These are phyloP conservation scores for Cordilura impudica DNA, from an alignment of 2,888 invertebrate species.

Conservation along the genomic window DNA sequence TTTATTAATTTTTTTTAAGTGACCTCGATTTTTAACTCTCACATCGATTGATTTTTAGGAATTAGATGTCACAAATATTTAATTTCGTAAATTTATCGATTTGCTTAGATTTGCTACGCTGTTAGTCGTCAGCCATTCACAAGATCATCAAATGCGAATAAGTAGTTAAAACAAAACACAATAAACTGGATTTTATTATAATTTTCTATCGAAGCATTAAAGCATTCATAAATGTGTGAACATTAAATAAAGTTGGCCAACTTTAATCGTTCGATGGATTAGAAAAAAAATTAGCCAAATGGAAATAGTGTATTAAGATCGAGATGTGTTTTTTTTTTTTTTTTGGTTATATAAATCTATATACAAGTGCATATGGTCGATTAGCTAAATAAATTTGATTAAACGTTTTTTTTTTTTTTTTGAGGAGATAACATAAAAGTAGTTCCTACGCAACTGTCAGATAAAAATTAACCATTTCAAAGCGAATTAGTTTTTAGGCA, in stretches of 20 bases:
- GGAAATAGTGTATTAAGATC: too few relatives aligned
- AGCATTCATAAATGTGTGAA: slow-evolving; percentile 8
- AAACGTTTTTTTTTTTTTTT: too few relatives aligned
- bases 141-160: not conserved
- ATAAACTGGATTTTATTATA: slow-evolving; percentile 30
- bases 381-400: too few relatives aligned
- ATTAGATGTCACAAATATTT: not conserved
- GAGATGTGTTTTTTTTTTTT: too few relatives aligned
- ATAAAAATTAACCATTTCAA: too few relatives aligned
- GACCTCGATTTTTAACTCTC: not conserved
- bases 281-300: too few relatives aligned
- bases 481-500: too few relatives aligned
- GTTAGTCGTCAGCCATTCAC: not conserved
- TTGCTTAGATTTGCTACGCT: not conserved
- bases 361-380: too few relatives aligned
- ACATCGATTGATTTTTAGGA: too few relatives aligned
- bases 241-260: slow-evolving; percentile 30
- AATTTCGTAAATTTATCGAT: not conserved
- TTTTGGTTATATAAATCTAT: too few relatives aligned
- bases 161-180: not conserved
- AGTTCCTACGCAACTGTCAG: too few relatives aligned
- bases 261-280: not conserved
- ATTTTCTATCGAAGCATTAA: not conserved
- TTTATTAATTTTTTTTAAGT: not conserved
- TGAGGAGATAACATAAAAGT: too few relatives aligned